These are phyloP conservation scores for Aphodius granarius DNA, from an alignment of 2,888 invertebrate species.

Conservation along the genomic window DNA sequence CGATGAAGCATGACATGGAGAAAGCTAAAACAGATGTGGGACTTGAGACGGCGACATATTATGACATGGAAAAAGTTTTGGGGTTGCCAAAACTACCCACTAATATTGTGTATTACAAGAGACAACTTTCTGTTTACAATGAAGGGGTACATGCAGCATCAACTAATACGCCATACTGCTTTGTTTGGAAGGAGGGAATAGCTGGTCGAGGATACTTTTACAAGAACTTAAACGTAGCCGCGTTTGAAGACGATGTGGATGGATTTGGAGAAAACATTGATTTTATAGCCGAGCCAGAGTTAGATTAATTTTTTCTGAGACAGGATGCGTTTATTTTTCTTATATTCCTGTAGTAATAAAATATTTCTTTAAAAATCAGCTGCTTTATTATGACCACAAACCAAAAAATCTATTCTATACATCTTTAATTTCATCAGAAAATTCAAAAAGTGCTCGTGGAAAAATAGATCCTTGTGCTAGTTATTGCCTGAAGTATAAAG, in stretches of 20 bases:
- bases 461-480: too few species aligned
- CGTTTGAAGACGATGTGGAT: conserved; percentile 14
- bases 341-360: too few species aligned
- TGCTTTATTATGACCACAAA: not conserved
- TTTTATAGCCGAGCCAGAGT: not conserved
- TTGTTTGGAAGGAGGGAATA: conserved; percentile 37
- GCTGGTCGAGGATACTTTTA: conserved; percentile 35
- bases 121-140: conserved; percentile 36
- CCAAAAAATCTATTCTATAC: too few species aligned
- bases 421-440: too few species aligned
- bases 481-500: too few species aligned
- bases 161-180: conserved; percentile 35
- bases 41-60: conserved; percentile 17
- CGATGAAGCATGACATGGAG: conserved; percentile 19
- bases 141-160: conserved; percentile 34
- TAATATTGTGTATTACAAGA: conserved; percentile 31
- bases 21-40: conserved; percentile 1
- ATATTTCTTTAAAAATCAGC: too few species aligned
- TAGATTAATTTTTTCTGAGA: too few species aligned
- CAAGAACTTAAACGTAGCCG: conserved; percentile 13
- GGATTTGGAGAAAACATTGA: conserved; percentile 15
- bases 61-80: conserved; percentile 25
- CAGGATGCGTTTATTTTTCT: too few species aligned
- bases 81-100: conserved; percentile 29
- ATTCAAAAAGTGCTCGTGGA: too few species aligned